phyloP scores from a whole-genome alignment of 2,113 vertebrate species.

The Maccullochella peelii region DNA sequence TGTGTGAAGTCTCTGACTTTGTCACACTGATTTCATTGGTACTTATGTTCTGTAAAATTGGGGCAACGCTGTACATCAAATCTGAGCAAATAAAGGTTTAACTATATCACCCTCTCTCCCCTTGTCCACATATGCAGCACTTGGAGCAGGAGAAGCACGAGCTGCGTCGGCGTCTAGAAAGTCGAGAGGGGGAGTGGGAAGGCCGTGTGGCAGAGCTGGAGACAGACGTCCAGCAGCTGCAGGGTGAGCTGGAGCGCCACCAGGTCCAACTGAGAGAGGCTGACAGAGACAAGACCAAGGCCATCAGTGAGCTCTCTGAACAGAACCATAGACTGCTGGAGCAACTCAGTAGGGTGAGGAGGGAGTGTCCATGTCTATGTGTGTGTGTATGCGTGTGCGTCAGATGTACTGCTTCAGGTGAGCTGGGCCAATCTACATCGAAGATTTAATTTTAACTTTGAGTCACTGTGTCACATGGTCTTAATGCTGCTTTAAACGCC shows the following conservation, averaged over 20 bases:
- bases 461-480: slow-evolving; percentile 47
- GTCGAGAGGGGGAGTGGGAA: slow-evolving; percentile 97
- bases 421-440: slow-evolving; percentile 4
- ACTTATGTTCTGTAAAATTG: background rate
- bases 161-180: slow-evolving; percentile 91
- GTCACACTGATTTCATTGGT: background rate
- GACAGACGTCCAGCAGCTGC: slow-evolving; percentile 94
- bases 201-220: slow-evolving; percentile 96
- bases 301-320: slow-evolving; percentile 94
- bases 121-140: slow-evolving; percentile 81
- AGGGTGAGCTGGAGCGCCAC: slow-evolving; percentile 93
- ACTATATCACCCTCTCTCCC: background rate
- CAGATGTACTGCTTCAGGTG: slow-evolving; percentile 27
- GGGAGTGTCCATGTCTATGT: background rate
- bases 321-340: slow-evolving; percentile 98
- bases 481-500: slow-evolving; percentile 48
- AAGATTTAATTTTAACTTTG: slow-evolving; percentile 58
- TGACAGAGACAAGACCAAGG: slow-evolving; percentile 91
- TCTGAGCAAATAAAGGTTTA: background rate
- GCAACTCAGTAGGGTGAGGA: slow-evolving; percentile 95
- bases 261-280: slow-evolving; percentile 93
- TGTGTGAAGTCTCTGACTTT: background rate
- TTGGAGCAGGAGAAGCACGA: slow-evolving; percentile 98
- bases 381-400: background rate
- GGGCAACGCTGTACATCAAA: background rate